Evolutionary conservation across 1,140 invertebrate genomes (phyloP).

Genomic region (Hyles vespertilio): DNA sequence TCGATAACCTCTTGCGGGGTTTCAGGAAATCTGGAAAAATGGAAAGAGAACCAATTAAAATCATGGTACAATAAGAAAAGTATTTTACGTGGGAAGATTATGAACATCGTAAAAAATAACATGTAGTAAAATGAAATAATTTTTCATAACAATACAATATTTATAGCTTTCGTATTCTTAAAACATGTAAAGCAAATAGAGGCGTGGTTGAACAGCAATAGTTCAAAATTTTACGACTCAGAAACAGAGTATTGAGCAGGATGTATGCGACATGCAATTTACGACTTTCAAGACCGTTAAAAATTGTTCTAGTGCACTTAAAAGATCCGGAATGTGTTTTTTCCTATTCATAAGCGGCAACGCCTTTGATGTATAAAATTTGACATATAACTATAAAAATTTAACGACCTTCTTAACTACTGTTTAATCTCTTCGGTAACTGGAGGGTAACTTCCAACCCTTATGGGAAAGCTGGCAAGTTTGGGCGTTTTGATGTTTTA

Average conservation of each 20-base stretch:
- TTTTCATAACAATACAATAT: no score
- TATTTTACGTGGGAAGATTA: no score
- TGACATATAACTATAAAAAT: conserved; percentile 60
- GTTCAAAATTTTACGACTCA: conserved; percentile 37
- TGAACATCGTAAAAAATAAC: no score
- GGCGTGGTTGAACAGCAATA: conserved; percentile 27
- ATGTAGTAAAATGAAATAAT: no score
- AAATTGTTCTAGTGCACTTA: conserved; percentile 42
- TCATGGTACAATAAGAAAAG: no score
- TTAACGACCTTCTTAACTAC: conserved; percentile 64
- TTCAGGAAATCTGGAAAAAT: conserved; percentile 70
- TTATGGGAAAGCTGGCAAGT: not conserved
- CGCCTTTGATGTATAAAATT: conserved; percentile 59
- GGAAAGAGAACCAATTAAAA: conserved; percentile 8
- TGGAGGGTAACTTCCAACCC: conserved; percentile 17
- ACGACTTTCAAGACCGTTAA: conserved; percentile 50
- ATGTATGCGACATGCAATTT: conserved; percentile 17
- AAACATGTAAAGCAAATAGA: conserved; percentile 4
- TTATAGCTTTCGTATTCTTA: no score
- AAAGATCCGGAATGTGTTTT: conserved; percentile 45
- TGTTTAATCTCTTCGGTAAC: conserved; percentile 60
- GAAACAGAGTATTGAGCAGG: no score
- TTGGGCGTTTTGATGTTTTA: not conserved
- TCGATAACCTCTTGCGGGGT: conserved; percentile 61
- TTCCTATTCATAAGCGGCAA: conserved; percentile 40